A percentile compares a stretch with the other conserved stretches of the same genome.
phyloP scores from a whole-genome alignment of 2,113 vertebrate species.

The Amblyopsis rosae region DNA sequence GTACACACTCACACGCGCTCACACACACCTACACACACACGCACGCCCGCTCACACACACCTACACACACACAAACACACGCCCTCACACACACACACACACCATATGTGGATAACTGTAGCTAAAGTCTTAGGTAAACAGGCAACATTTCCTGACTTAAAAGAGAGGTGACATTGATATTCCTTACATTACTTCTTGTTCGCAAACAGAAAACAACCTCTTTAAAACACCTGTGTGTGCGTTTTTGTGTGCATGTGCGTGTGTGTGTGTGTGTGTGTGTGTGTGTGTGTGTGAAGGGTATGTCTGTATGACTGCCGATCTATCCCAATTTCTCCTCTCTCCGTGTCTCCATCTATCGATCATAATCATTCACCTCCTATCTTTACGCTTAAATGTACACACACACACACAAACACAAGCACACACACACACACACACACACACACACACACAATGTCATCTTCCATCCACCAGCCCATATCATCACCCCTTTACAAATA shows the following conservation, averaged over 20 bases:
- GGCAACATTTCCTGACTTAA: neutral
- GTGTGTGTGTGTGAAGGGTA: constrained; percentile 14
- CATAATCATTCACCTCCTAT: neutral
- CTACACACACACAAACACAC: neutral
- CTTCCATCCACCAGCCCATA: neutral
- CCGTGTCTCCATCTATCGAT: neutral
- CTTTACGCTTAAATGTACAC: neutral
- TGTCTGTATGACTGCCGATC: neutral
- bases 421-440: constrained; percentile 23
- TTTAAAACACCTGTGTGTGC: neutral
- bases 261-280: neutral
- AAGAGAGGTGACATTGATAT: neutral
- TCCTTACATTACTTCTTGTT: too few relatives aligned
- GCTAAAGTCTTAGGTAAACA: neutral
- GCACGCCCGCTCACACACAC: neutral
- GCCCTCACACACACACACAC: neutral
- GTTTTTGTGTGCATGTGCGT: neutral
- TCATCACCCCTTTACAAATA: neutral
- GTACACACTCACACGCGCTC: neutral
- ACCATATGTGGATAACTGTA: neutral
- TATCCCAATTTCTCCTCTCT: neutral
- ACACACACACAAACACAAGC: too few relatives aligned
- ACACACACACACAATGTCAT: constrained; percentile 16
- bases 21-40: neutral
- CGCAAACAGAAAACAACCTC: too few relatives aligned